phyloP scores from a whole-genome alignment of 2,888 invertebrate genomes.

The Phytoseiulus persimilis region DNA sequence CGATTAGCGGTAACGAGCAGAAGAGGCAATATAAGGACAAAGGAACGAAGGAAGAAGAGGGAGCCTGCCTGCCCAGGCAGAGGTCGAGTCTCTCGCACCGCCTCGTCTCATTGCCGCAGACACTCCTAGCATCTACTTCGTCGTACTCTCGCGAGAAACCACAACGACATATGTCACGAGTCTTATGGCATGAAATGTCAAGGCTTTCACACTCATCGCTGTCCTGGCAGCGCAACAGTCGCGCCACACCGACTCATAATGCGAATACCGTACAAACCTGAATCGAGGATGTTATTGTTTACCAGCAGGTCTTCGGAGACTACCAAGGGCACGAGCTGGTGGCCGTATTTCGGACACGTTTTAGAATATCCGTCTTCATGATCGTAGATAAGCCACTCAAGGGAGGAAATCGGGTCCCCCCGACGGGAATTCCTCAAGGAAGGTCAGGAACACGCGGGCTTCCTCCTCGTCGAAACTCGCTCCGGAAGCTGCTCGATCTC shows the following conservation, averaged over 20 bases:
- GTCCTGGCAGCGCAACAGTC: too few species aligned
- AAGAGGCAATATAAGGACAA: not conserved
- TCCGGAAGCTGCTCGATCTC: too few species aligned
- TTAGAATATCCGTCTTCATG: not conserved
- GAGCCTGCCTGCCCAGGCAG: not conserved
- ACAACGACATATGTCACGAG: too few species aligned
- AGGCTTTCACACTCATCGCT: too few species aligned
- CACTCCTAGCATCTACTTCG: too few species aligned
- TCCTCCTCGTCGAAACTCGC: too few species aligned
- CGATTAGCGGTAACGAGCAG: not conserved
- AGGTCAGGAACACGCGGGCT: too few species aligned
- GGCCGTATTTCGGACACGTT: not conserved
- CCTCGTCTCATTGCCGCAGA: too few species aligned
- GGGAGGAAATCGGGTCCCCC: not conserved
- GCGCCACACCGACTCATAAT: too few species aligned
- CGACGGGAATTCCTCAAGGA: not conserved
- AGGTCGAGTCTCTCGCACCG: not conserved
- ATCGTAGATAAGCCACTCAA: not conserved
- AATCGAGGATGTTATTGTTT: not conserved
- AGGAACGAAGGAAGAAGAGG: not conserved
- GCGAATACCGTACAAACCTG: not conserved
- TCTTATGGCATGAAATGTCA: too few species aligned
- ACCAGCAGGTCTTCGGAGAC: not conserved
- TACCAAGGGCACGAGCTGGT: not conserved
- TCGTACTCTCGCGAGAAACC: too few species aligned